A percentile compares a stretch with the other conserved stretches of the same genome.
phyloP scores from a whole-genome alignment of 2,113 vertebrate genomes.

The Helogale parvula region DNA sequence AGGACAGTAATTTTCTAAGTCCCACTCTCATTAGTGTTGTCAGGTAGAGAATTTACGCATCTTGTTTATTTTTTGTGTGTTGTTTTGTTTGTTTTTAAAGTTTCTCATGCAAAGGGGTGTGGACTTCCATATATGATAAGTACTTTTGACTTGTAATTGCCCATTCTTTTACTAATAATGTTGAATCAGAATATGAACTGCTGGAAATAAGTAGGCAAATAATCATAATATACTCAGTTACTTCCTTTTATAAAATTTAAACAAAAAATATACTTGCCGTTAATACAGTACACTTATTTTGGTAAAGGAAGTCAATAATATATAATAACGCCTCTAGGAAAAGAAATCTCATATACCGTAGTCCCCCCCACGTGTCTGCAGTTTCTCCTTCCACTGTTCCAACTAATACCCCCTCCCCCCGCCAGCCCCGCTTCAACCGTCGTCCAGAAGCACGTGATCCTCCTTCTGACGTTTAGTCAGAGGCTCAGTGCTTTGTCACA shows the following conservation, averaged over 20 bases:
- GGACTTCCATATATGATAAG: background rate
- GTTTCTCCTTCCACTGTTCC: background rate
- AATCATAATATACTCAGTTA: background rate
- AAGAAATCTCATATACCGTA: background rate
- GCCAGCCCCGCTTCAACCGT: fast-evolving
- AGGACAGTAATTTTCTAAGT: background rate
- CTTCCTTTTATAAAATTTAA: conserved; percentile 32
- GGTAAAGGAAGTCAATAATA: background rate
- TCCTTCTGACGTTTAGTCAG: background rate
- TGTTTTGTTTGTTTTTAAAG: background rate
- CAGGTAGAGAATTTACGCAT: background rate
- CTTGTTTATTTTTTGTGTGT: background rate
- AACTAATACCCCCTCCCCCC: too few relatives aligned
- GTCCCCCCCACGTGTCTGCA: background rate
- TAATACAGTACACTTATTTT: background rate
- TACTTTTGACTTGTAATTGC: background rate
- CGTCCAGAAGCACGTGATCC: background rate
- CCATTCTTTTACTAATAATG: background rate
- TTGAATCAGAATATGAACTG: background rate
- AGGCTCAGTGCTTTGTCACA: background rate
- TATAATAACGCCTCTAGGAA: background rate
- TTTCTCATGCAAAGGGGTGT: background rate
- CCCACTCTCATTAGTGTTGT: background rate
- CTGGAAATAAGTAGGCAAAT: background rate
- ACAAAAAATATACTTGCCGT: background rate